Evolutionary conservation across 2,888 invertebrate species (phyloP).

Genomic region (Drosophila lutescens): DNA sequence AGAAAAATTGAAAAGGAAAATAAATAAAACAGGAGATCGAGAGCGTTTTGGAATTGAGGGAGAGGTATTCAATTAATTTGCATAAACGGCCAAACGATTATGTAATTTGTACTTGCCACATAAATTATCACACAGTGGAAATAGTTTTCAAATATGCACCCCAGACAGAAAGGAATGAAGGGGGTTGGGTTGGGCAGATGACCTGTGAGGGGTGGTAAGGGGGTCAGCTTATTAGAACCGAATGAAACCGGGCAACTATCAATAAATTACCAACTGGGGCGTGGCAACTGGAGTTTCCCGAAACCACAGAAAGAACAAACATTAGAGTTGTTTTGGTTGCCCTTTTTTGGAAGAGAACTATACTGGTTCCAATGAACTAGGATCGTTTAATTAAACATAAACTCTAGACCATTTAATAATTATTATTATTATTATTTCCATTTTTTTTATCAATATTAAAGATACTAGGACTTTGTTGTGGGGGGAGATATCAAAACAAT

Average conservation of each 20-base stretch:
- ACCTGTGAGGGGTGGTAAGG: not conserved
- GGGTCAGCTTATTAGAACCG: constrained; percentile 45
- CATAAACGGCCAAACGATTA: constrained; percentile 69
- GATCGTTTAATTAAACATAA: too few relatives aligned
- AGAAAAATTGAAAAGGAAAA: constrained; percentile 50
- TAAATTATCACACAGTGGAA: constrained; percentile 75
- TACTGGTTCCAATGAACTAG: constrained; percentile 6
- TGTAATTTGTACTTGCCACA: constrained; percentile 69
- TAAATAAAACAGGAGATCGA: not conserved
- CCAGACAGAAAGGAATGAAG: constrained; percentile 46
- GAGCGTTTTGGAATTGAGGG: not conserved
- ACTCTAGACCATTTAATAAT: too few relatives aligned
- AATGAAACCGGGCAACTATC: constrained; percentile 54
- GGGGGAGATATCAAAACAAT: too few relatives aligned
- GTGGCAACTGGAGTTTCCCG: constrained; percentile 17
- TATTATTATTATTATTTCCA: too few relatives aligned
- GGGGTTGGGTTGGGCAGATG: not conserved
- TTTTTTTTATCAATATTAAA: too few relatives aligned
- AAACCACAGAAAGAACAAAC: constrained; percentile 16
- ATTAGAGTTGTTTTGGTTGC: constrained; percentile 18
- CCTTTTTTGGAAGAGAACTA: not conserved
- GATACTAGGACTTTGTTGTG: too few relatives aligned
- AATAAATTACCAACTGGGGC: constrained; percentile 62
- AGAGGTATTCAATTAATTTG: constrained; percentile 69
- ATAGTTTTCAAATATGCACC: constrained; percentile 75